Evolutionary conservation across 1,140 invertebrate species (phyloP), one percentile per base, ranked within the genome.

Genomic region (Drosophila pallidifrons): DNA sequence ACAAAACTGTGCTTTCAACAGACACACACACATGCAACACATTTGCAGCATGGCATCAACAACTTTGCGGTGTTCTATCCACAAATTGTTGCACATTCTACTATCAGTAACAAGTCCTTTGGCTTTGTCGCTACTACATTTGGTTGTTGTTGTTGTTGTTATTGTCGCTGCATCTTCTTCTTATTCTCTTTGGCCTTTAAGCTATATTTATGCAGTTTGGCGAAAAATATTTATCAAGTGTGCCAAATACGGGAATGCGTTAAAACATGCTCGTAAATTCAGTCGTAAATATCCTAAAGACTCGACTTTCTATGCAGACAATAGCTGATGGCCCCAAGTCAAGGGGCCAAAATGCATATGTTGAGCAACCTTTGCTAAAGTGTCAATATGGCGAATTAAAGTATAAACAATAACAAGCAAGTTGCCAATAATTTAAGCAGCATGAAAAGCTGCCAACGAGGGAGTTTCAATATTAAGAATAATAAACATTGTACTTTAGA

Each of bases 1-100:
- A 75, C 81, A 83, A 73, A 67, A 59, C 63, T 54, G 63, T 76
- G 81, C 57, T 80, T 51, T 72, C 60, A 52, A 25, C 20, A 25
- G 0, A 66, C n/a, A 59, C 54, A 67, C 13, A 66, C 51, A 46
- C 51, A n/a, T 30, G 49, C 32, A 25, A 52, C 20, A 30, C 49
- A 43, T 13, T 32, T 28, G 35, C 16, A 41, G 32, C 15, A 35
- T 8, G n/a, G n/a, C 52, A 55, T 55, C n/a, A 55, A 32, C 52
- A 73, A 61, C 69, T 67, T 68, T 73, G 64, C 64, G 54, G 54
- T 67, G 28, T 59, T 13, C 64, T 32, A 52, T 55, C 38, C 57
- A 41, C 71, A 74, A 74, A 74, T 74, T 74, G 71, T 74, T 74
- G 71, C 71, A 69, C 71, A 71, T 64, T 25, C 20, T 25, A 35